Base-by-base conservation (phyloP, 1,140 invertebrate species). In the Penaeus japonicus region DNA sequence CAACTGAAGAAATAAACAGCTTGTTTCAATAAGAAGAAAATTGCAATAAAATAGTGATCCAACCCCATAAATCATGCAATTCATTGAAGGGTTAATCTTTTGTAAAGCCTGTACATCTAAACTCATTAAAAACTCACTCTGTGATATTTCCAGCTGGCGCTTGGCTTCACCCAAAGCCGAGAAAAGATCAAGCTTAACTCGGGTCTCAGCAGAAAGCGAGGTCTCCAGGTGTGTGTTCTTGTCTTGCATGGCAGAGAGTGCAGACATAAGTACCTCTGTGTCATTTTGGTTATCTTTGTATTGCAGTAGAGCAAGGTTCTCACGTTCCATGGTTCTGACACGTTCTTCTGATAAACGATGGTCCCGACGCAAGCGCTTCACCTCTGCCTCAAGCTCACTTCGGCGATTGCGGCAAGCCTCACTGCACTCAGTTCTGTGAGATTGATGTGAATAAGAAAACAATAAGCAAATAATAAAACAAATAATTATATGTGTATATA, bases 111-210 rank as follows among this genome's bases (percentile, higher is more conserved):
- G 35, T 15, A 75, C 4, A 70, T 53, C 17, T n/a, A 80, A 22
- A 77, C 24, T 73, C 55, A 73, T 32, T 17, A 47, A n/a, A 22
- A 24, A 94, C 95, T 94, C 93, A 99, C 98, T 95, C 92, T 98
- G 97, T 93, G 96, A 95, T 92, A 98, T 97, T 93, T 97, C 96
- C 89, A 99, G 94, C 92, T 98, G 96, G 73, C 98, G 94, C 93
- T 98, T 98, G 59, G 97, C 97, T 92, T 98, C 98, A 30, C 98
- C 98, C 57, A 99, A 95, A 87, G 98, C 98, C 85, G 97, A 98
- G 93, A 99, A 98, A 85, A 99, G 94, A 90, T 95, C 94, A 87
- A 99, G 94, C 93, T 99, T 99, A 92, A 99, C 96, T 89, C 97
- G 94, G 75, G 97, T 99, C 94, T 99, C 98, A 35, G 97, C 97